Evolutionary conservation across 2,797 vertebrate species (phyloP).

Genomic region (Propithecus deckenii): DNA sequence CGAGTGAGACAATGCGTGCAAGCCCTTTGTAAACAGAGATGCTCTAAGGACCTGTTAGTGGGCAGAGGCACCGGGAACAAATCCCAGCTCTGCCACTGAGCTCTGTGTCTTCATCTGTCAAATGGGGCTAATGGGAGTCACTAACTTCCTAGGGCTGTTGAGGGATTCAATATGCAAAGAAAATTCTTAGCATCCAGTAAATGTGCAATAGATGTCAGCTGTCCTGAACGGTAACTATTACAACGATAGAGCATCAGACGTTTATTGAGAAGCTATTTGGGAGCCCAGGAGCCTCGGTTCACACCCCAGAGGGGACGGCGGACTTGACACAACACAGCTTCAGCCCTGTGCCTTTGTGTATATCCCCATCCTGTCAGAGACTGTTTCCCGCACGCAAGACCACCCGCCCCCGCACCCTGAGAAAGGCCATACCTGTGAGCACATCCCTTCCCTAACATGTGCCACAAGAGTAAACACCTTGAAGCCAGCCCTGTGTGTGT

Average conservation of each 20-base stretch:
- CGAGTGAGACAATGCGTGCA: fast-evolving
- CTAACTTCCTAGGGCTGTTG: neutral
- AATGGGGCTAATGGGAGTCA: neutral
- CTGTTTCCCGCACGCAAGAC: fast-evolving
- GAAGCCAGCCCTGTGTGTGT: neutral
- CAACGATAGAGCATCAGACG: neutral
- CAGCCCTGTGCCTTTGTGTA: neutral
- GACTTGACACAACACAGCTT: neutral
- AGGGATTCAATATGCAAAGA: neutral
- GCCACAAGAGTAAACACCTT: neutral
- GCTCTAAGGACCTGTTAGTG: neutral
- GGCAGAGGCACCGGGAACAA: neutral
- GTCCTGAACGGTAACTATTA: neutral
- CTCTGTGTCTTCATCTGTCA: neutral
- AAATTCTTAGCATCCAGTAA: neutral
- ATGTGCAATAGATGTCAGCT: neutral
- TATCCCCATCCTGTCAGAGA: neutral
- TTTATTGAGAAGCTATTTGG: neutral
- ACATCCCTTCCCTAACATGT: neutral
- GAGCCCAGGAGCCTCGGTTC: neutral
- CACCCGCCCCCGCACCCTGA: neutral
- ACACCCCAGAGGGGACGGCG: neutral
- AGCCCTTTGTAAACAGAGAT: neutral
- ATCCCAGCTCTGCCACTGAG: neutral
- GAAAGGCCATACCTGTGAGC: neutral